Percentiles rank a stretch among this genome's conserved stretches.
phyloP scores from a whole-genome alignment of 2,113 vertebrate species.

The Grus americana region DNA sequence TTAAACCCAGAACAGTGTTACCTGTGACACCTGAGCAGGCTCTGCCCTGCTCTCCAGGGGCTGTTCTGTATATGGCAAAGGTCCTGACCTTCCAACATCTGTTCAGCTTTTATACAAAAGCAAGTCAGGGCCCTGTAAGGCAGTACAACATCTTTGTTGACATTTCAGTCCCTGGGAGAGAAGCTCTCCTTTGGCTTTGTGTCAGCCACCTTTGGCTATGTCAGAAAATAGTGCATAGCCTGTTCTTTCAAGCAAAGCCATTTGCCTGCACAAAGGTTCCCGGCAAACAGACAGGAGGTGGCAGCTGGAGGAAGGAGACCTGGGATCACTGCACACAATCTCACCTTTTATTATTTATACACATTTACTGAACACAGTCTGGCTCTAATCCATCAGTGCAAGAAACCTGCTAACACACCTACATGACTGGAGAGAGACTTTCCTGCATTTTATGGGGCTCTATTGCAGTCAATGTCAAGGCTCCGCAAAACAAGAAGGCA shows the following conservation, averaged over 20 bases:
- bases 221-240: not conserved
- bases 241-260: slow-evolving; percentile 38
- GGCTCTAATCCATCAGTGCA: slow-evolving; percentile 27
- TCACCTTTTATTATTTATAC: slow-evolving; percentile 47
- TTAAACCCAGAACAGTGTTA: not conserved
- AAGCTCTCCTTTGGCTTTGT: slow-evolving; percentile 2
- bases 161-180: slow-evolving; percentile 35
- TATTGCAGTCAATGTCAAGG: not conserved
- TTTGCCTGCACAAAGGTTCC: not conserved
- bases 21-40: not conserved
- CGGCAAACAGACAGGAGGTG: not conserved
- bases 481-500: not conserved
- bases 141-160: slow-evolving; percentile 36
- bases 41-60: not conserved
- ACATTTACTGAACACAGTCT: not conserved
- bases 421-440: not conserved
- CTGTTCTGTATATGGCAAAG: not conserved
- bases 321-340: slow-evolving; percentile 54
- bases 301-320: slow-evolving; percentile 9
- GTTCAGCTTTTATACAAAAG: slow-evolving; percentile 37
- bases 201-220: slow-evolving; percentile 50
- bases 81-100: slow-evolving; percentile 50
- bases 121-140: not conserved
- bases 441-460: not conserved
- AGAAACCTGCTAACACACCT: not conserved